Base-by-base conservation (phyloP, 2,888 invertebrate genomes). In the Tineola bisselliella region DNA sequence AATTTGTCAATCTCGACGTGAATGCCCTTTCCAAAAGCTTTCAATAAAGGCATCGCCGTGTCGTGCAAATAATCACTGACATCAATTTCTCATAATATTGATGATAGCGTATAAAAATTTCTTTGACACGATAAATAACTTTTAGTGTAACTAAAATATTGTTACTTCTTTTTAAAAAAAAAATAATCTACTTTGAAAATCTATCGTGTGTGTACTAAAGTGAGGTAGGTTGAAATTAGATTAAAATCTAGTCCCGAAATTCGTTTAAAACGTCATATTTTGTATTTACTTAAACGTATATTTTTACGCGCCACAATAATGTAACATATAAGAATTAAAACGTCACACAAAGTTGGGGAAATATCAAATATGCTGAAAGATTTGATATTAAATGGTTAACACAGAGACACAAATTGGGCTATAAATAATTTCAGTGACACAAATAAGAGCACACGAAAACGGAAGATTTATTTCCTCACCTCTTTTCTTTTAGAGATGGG, bases 1-100 rank as follows among this genome's bases (percentile, higher is more conserved):
- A 76, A 84, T 84, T 81, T 82, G 80, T 84, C 83, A 82, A 79
- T 81, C 80, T 78, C 73, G 71, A 70, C 73, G 70, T 71, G 74
- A 77, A 76, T 74, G 71, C 69, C 73, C 71, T 70, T 70, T 68
- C 71, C 70, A 70, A 72, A 73, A 69, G 71, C 71, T 74, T 75
- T 75, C 76, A 78, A 79, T 77, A 76, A 75, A 70, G 73, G 71
- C 67, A 66, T 64, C 65, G 57, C 38, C 38, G 38, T 38, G 38
- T 38, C 31, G 63, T 63, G 62, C 33, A 17, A 30, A 58, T 58
- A 58, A 58, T 58, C 33, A 58, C 10, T 33, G 58, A 15, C 58
- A 58, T 58, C 58, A 58, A 58, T 58, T 33, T 58, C 30, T 19
- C 18, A 56, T n/a, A 56, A 56, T 56, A 19, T 56, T 25, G 30